These are phyloP conservation scores for Xestia sexstrigata DNA, from an alignment of 2,888 invertebrate genomes.

Conservation along the genomic window DNA sequence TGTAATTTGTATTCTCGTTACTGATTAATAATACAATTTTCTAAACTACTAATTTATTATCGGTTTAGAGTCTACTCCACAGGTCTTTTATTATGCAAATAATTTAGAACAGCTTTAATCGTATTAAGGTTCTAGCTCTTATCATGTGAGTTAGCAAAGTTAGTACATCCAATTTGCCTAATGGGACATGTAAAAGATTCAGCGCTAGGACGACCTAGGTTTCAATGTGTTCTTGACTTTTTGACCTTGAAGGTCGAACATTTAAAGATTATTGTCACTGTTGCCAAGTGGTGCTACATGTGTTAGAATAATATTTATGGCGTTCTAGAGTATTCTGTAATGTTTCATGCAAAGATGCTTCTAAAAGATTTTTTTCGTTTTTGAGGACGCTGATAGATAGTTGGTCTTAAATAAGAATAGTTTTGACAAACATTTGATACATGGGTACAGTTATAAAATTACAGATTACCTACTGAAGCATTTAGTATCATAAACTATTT, in stretches of 20 bases:
- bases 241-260: background rate
- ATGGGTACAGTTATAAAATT: background rate
- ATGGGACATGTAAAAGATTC: conserved; percentile 26
- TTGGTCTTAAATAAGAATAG: conserved; percentile 12
- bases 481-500: background rate
- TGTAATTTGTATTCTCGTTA: background rate
- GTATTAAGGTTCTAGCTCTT: background rate
- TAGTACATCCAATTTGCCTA: conserved; percentile 17
- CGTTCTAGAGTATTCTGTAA: conserved; percentile 5
- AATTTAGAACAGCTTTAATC: background rate
- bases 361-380: conserved; percentile 10
- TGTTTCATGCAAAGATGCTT: conserved; percentile 12
- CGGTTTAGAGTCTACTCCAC: too few species aligned
- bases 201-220: conserved; percentile 10
- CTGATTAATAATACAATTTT: background rate
- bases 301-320: conserved; percentile 20
- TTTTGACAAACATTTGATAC: background rate
- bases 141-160: background rate
- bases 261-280: conserved; percentile 24
- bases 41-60: background rate
- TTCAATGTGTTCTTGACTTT: background rate
- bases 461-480: background rate
- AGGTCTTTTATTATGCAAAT: background rate
- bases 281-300: conserved; percentile 21
- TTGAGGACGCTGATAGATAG: background rate